Percentiles rank a stretch among this genome's conserved stretches.
phyloP scores from a whole-genome alignment of 2,888 invertebrate genomes.

The Prenolepis imparis region DNA sequence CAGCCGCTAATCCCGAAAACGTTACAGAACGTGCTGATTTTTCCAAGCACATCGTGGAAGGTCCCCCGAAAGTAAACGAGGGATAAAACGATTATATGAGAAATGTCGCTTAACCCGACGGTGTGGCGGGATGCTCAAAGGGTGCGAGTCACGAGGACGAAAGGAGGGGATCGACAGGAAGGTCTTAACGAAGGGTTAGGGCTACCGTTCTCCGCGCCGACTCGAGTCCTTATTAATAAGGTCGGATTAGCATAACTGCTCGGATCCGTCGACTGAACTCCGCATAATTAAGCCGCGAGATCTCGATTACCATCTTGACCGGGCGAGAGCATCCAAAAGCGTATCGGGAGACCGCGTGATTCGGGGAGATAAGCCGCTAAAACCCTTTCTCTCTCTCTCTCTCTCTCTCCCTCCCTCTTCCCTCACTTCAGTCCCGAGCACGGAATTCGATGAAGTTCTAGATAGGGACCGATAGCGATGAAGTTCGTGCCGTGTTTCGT shows the following conservation, averaged over 20 bases:
- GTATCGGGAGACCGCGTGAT: conserved; percentile 45
- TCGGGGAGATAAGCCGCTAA: conserved; percentile 66
- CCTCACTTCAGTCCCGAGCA: conserved; percentile 18
- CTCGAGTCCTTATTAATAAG: conserved; percentile 83
- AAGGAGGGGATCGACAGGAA: conserved; percentile 62
- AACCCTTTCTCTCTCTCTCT: background rate
- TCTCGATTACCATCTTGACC: conserved; percentile 75
- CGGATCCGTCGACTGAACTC: conserved; percentile 74
- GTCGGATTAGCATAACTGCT: conserved; percentile 81
- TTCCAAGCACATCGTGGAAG: conserved; percentile 71
- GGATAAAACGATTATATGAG: conserved; percentile 84
- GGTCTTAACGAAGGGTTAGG: conserved; percentile 80
- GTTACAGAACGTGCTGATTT: conserved; percentile 71
- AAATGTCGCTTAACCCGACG: conserved; percentile 79
- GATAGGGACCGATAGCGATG: conserved; percentile 48
- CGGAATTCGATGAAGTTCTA: conserved; percentile 38
- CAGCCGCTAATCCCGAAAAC: conserved; percentile 69
- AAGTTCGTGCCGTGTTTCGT: conserved; percentile 47
- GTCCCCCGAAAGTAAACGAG: conserved; percentile 64
- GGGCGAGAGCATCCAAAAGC: conserved; percentile 59
- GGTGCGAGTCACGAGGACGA: conserved; percentile 47
- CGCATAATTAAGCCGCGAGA: conserved; percentile 78
- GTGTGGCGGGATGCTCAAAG: conserved; percentile 52
- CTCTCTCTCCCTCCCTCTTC: background rate
- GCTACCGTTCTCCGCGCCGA: conserved; percentile 73